Evolutionary conservation across 2,797 vertebrate genomes (phyloP), one percentile per base, ranked within the genome.

Genomic region (Lophius americanus): DNA sequence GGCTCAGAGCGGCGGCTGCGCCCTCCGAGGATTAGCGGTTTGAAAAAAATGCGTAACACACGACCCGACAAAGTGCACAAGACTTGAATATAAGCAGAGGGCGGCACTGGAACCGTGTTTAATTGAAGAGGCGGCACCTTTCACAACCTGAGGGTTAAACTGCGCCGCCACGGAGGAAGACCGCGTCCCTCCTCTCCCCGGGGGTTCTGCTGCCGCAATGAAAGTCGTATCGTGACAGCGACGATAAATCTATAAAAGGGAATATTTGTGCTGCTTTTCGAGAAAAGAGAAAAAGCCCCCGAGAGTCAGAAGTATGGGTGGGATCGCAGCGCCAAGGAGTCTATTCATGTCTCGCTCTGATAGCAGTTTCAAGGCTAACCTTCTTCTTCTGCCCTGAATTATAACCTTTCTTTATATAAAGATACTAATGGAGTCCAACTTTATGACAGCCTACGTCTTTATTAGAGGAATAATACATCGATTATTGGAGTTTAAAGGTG

Each of bases 41-140:
- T 88, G 69, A 81, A 84, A 23, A 23, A 86, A 86, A 88, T 55
- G 68, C 60, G 50, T 74, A 54, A 63, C 39, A 57, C 49, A 68
- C 57, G 3, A 78, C 47, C 12, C 64, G 61, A 74, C n/a, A 64
- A 51, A 69, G 47, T 64, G 42, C 36, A 52, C 48, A 48, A 23
- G 23, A 23, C 23, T 23, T 23, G 23, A 23, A 23, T 23, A 23
- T 23, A 23, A 23, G 23, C 23, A 2, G 23, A 23, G 23, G 23
- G 23, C 23, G 23, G 23, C 23, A 23, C 23, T 23, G 23, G 23
- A 23, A 23, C 23, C 23, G 23, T 23, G 23, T 23, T 23, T 23
- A 23, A 23, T 23, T 11, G 11, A 58, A 44, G 14, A 33, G 13
- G 14, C 2, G 10, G 52, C 5, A 11, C 12, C 8, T 12, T 53